Percentiles rank a stretch among this genome's conserved stretches.
These are phyloP conservation scores for Rhinophrynus dorsalis DNA, from an alignment of 2,797 vertebrate genomes.

Conservation along the genomic window DNA sequence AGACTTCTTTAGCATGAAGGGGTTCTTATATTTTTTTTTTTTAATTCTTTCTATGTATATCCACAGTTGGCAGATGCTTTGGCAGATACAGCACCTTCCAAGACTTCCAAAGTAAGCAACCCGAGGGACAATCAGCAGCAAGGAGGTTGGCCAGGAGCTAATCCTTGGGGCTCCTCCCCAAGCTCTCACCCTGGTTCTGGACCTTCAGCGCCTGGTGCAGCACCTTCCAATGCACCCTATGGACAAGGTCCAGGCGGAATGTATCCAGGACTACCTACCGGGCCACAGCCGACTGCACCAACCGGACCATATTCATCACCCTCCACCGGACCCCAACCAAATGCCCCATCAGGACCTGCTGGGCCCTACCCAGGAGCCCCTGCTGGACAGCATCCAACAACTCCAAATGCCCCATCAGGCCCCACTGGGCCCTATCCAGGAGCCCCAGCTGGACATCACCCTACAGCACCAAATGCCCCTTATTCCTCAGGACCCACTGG, in stretches of 20 bases:
- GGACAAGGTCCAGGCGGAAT: constrained; percentile 71
- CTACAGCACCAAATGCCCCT: constrained; percentile 64
- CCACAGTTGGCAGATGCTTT: constrained; percentile 89
- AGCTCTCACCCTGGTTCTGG: constrained; percentile 69
- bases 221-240: constrained; percentile 67
- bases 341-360: neutral
- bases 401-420: constrained; percentile 50
- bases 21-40: neutral
- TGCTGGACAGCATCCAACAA: constrained; percentile 59
- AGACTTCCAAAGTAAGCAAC: constrained; percentile 77
- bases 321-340: constrained; percentile 57
- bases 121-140: constrained; percentile 71
- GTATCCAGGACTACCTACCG: constrained; percentile 69
- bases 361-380: constrained; percentile 53
- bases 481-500: constrained; percentile 71
- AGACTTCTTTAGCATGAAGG: too few relatives aligned
- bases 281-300: constrained; percentile 53
- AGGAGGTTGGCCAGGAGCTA: constrained; percentile 68
- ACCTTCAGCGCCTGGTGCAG: constrained; percentile 58
- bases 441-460: constrained; percentile 63
- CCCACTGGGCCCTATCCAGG: constrained; percentile 58
- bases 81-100: constrained; percentile 75
- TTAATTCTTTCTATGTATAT: constrained; percentile 9
- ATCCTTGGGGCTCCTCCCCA: constrained; percentile 67
- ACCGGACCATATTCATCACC: constrained; percentile 61